Percentiles rank a stretch among this genome's conserved stretches.
These are phyloP conservation scores for Rhinolophus sinicus DNA, from an alignment of 2,113 vertebrate genomes.

Conservation along the genomic window DNA sequence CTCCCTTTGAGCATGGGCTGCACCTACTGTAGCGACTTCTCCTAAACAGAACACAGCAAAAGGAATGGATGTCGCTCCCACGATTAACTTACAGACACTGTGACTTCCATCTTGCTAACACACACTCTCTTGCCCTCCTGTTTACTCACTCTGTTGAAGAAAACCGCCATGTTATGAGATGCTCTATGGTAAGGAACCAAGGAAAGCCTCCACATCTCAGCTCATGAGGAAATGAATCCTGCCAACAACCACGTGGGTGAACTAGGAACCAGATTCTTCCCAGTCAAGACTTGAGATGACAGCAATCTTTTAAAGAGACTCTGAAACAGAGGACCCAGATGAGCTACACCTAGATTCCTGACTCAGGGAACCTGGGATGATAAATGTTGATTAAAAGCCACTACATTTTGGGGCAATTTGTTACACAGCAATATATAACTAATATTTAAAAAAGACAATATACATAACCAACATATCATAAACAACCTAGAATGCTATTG, in stretches of 20 bases:
- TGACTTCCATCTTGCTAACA: neutral
- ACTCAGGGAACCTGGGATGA: neutral
- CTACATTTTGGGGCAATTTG: neutral
- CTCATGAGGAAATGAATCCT: neutral
- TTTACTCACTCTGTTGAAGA: neutral
- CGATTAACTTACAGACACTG: neutral
- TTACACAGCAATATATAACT: neutral
- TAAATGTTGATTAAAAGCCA: constrained; percentile 1
- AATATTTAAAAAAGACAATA: neutral
- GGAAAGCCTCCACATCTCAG: neutral
- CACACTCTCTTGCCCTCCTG: neutral
- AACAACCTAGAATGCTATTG: neutral
- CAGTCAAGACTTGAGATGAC: neutral
- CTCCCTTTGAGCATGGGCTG: neutral
- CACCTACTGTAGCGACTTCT: neutral
- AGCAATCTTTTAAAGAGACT: neutral
- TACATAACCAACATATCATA: neutral
- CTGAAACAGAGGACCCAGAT: neutral
- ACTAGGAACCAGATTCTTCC: neutral
- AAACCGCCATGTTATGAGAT: neutral
- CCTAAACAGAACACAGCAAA: neutral
- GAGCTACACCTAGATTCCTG: neutral
- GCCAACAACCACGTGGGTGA: neutral
- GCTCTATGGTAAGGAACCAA: neutral
- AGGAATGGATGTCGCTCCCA: neutral